phyloP scores from a whole-genome alignment of 2,797 vertebrate genomes.

The Tokudaia muenninki region DNA sequence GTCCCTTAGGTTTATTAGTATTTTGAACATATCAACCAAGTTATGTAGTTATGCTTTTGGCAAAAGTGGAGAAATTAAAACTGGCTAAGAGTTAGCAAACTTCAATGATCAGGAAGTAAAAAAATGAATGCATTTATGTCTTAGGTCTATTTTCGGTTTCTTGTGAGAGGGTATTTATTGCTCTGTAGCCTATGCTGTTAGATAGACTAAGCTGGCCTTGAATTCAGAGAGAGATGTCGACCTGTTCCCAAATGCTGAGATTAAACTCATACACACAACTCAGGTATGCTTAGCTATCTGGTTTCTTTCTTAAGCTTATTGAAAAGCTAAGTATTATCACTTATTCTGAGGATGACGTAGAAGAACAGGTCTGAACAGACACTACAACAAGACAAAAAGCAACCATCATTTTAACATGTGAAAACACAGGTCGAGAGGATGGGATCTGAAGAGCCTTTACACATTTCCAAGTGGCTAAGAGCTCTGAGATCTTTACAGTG shows the following conservation, averaged over 20 bases:
- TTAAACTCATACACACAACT: not conserved
- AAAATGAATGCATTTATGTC: not conserved
- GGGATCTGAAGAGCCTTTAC: constrained; percentile 82
- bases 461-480: constrained; percentile 85
- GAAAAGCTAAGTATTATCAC: constrained; percentile 47
- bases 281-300: not conserved
- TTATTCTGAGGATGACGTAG: constrained; percentile 41
- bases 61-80: constrained; percentile 22
- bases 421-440: constrained; percentile 80
- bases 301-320: not conserved
- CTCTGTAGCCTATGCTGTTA: not conserved
- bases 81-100: not conserved
- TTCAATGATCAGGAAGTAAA: constrained; percentile 14
- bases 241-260: not conserved
- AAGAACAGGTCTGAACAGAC: constrained; percentile 61
- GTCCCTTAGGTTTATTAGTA: constrained; percentile 2
- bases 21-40: constrained; percentile 34
- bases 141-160: not conserved
- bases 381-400: not conserved
- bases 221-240: not conserved
- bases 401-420: constrained; percentile 76
- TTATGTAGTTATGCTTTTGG: not conserved
- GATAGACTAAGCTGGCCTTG: not conserved
- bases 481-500: constrained; percentile 87
- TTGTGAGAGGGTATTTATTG: not conserved